Conservation (phyloP, 2,113 vertebrate species). For the Cottus gobio region DNA sequence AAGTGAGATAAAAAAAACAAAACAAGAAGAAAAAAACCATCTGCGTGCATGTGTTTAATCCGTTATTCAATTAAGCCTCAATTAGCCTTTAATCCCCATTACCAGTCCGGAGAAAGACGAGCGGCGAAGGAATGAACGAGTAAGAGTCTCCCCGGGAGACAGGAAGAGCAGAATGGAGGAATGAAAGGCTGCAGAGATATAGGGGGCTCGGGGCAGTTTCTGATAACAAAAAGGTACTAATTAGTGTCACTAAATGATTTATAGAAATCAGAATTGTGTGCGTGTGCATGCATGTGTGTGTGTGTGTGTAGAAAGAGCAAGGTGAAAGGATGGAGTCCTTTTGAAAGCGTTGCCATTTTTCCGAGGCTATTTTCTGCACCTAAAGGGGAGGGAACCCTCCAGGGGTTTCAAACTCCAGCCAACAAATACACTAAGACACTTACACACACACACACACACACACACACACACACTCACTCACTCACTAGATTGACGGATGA, state of each 20-base stretch:
- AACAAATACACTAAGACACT: slow-evolving; percentile 10
- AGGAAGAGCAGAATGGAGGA: slow-evolving; percentile 60
- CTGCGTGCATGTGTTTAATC: slow-evolving; percentile 50
- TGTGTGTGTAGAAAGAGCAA: not conserved
- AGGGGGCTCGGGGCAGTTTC: slow-evolving; percentile 52
- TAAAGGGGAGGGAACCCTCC: slow-evolving; percentile 19
- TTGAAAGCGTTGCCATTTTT: no score
- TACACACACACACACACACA: not conserved
- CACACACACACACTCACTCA: not conserved
- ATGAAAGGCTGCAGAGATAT: slow-evolving; percentile 51
- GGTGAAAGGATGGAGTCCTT: no score
- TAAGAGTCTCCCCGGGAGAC: slow-evolving; percentile 58
- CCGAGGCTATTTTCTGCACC: slow-evolving; percentile 12
- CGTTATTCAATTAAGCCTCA: slow-evolving; percentile 73
- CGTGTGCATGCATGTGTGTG: not conserved
- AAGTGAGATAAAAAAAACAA: slow-evolving; percentile 15
- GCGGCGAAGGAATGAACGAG: slow-evolving; percentile 51
- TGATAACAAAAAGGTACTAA: slow-evolving; percentile 71
- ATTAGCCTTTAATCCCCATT: slow-evolving; percentile 75
- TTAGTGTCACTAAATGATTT: slow-evolving; percentile 72
- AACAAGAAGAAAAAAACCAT: slow-evolving; percentile 16
- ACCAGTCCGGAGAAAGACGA: slow-evolving; percentile 43
- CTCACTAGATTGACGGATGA: slow-evolving; percentile 19
- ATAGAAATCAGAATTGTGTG: slow-evolving; percentile 56
- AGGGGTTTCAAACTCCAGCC: slow-evolving; percentile 19